Evolutionary conservation across 1,140 invertebrate genomes (phyloP).

Genomic region (Pemphigus obesinymphae): DNA sequence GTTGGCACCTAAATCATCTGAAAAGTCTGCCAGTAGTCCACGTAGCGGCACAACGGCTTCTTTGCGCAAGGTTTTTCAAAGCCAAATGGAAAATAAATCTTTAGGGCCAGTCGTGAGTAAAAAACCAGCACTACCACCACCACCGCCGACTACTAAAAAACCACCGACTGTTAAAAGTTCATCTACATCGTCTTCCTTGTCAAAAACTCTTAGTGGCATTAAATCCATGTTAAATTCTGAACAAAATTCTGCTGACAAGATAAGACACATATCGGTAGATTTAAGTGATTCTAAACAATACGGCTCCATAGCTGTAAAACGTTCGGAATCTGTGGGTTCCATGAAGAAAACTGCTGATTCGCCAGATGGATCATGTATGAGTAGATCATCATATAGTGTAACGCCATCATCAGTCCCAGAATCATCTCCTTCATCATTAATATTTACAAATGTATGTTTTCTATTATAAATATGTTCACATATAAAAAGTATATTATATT

Average conservation of each 20-base stretch:
- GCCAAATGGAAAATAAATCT: constrained; percentile 27
- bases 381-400: constrained; percentile 15
- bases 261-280: neutral
- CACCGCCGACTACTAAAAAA: constrained; percentile 32
- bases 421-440: constrained; percentile 22
- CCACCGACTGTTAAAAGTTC: constrained; percentile 30
- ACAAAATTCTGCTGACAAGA: constrained; percentile 5
- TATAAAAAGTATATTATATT: neutral
- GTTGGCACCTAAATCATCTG: constrained; percentile 25
- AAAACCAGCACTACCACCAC: constrained; percentile 36
- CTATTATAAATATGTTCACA: neutral
- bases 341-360: constrained; percentile 20
- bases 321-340: constrained; percentile 31
- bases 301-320: constrained; percentile 28
- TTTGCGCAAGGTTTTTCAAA: constrained; percentile 15
- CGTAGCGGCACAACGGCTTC: constrained; percentile 28
- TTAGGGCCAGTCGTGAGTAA: constrained; percentile 15
- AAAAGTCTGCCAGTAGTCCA: constrained; percentile 30
- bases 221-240: constrained; percentile 31
- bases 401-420: neutral
- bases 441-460: constrained; percentile 34
- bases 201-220: constrained; percentile 27
- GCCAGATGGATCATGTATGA: constrained; percentile 27
- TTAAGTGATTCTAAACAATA: constrained; percentile 19
- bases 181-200: constrained; percentile 16